Conservation (phyloP, 2,888 invertebrate genomes). For the Periphyllus acericola region DNA sequence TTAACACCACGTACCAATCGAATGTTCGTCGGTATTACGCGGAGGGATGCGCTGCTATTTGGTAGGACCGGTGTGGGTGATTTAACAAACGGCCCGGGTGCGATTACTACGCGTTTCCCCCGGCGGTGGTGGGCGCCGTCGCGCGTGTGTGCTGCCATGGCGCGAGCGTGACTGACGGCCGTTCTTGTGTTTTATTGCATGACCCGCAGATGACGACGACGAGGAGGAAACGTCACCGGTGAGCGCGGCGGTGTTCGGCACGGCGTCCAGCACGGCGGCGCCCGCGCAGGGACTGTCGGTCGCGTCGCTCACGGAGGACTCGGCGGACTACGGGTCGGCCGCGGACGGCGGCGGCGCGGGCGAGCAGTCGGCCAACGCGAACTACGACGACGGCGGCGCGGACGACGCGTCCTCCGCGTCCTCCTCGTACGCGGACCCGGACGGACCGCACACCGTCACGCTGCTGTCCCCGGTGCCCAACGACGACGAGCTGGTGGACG, state of each 20-base stretch:
- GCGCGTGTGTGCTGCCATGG: neutral
- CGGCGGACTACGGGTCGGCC: conserved; percentile 65
- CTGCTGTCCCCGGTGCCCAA: conserved; percentile 63
- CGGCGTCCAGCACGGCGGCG: conserved; percentile 68
- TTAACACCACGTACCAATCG: no score
- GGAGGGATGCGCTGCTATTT: no score
- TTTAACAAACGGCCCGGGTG: no score
- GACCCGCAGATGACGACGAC: conserved; percentile 68
- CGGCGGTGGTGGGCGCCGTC: no score
- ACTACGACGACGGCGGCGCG: conserved; percentile 67
- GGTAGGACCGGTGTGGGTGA: no score
- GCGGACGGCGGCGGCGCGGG: conserved; percentile 65
- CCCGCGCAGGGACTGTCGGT: conserved; percentile 65
- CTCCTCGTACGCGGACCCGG: conserved; percentile 66
- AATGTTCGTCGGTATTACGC: no score
- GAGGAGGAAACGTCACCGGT: conserved; percentile 66
- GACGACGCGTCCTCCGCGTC: conserved; percentile 67
- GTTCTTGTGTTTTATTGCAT: conserved; percentile 17
- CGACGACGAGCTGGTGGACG: conserved; percentile 62
- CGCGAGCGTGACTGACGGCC: neutral
- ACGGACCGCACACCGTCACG: conserved; percentile 66
- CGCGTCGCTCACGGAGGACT: conserved; percentile 67
- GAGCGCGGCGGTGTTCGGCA: conserved; percentile 68
- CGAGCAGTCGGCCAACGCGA: conserved; percentile 67
- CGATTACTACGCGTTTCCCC: no score